These are phyloP conservation scores for Paedocypris sp. DNA, from an alignment of 2,113 vertebrate genomes.

Conservation along the genomic window DNA sequence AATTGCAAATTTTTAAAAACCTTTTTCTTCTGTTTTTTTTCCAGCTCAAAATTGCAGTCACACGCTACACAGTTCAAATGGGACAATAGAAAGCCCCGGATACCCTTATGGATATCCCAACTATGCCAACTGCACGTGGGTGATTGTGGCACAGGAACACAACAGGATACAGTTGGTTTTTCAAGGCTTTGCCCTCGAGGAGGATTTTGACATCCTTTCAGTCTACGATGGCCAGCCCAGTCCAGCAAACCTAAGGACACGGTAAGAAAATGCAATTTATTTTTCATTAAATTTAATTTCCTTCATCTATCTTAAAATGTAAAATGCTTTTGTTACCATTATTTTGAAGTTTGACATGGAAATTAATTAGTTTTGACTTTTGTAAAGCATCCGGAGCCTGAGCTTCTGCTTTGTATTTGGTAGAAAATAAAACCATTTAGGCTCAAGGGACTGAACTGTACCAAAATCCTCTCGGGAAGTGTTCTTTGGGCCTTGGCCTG, in stretches of 20 bases:
- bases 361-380: slow-evolving; percentile 8
- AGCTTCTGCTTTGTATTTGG: background rate
- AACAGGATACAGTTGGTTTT: slow-evolving; percentile 96
- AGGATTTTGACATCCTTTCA: slow-evolving; percentile 93
- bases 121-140: slow-evolving; percentile 99
- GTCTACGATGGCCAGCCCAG: slow-evolving; percentile 86
- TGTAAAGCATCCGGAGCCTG: background rate
- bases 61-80: slow-evolving; percentile 80
- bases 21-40: slow-evolving; percentile 5
- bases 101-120: slow-evolving; percentile 97
- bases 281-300: too few relatives aligned
- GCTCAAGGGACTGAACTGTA: background rate
- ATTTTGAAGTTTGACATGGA: background rate
- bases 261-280: slow-evolving; percentile 59
- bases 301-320: too few relatives aligned
- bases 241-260: slow-evolving; percentile 79
- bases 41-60: slow-evolving; percentile 96
- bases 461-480: background rate
- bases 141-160: slow-evolving; percentile 81
- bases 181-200: slow-evolving; percentile 93
- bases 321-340: too few relatives aligned
- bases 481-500: slow-evolving; percentile 5
- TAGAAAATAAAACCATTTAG: background rate
- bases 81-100: slow-evolving; percentile 93
- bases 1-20: too few relatives aligned